These are phyloP conservation scores for Cyanistes caeruleus DNA, from an alignment of 2,113 vertebrate species.

Conservation along the genomic window DNA sequence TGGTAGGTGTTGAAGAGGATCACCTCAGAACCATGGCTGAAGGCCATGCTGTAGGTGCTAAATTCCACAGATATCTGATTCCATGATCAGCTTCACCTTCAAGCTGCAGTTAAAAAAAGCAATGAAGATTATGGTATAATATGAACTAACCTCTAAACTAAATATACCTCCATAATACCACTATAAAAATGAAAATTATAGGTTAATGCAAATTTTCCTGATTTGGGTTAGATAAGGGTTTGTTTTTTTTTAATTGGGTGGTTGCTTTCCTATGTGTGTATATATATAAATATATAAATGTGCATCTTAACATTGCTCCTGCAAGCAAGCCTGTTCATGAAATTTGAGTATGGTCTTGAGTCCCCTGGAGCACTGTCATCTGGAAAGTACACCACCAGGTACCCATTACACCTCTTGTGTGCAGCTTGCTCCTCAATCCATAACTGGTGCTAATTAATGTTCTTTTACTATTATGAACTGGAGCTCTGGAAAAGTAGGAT, in stretches of 20 bases:
- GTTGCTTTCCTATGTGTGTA: neutral
- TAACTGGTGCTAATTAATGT: neutral
- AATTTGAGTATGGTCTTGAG: neutral
- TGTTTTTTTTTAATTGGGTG: neutral
- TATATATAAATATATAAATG: too few relatives aligned
- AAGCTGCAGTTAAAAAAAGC: neutral
- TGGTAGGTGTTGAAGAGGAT: neutral
- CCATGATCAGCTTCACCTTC: neutral
- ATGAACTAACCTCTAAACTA: neutral
- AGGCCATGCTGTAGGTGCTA: neutral
- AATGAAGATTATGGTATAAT: neutral
- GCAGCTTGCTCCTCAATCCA: neutral
- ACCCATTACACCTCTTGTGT: neutral
- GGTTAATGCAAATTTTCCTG: neutral
- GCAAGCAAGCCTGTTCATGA: neutral
- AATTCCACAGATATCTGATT: neutral
- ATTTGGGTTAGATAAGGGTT: neutral
- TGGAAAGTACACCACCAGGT: neutral
- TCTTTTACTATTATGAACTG: neutral
- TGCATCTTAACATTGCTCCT: neutral
- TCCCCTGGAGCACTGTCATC: neutral
- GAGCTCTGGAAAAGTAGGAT: neutral
- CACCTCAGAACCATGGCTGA: neutral
- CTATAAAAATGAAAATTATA: neutral
- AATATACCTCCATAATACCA: neutral